These are phyloP conservation scores for Stegodyphus mimosarum DNA, from an alignment of 1,140 invertebrate genomes.

Conservation along the genomic window DNA sequence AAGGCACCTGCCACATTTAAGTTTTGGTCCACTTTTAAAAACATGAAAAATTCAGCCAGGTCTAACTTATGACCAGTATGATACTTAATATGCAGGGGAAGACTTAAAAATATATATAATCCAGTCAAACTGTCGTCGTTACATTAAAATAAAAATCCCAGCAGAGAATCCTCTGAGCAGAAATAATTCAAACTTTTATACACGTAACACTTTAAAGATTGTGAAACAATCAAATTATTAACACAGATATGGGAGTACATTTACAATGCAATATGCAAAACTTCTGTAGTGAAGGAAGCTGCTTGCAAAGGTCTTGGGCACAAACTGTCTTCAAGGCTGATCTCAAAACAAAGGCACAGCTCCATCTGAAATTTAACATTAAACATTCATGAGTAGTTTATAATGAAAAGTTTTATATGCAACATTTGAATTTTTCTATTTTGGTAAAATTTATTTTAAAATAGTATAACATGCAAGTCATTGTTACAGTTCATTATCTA, in stretches of 20 bases:
- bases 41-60: conserved; percentile 3
- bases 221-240: neutral
- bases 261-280: conserved; percentile 1
- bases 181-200: conserved; percentile 19
- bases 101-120: conserved; percentile 57
- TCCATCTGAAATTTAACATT: conserved; percentile 36
- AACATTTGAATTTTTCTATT: too few relatives aligned
- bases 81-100: conserved; percentile 22
- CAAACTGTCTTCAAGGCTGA: neutral
- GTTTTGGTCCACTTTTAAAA: conserved; percentile 56
- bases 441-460: too few relatives aligned
- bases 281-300: neutral
- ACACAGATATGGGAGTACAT: neutral
- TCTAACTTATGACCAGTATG: neutral
- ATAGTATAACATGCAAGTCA: too few relatives aligned
- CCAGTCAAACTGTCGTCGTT: conserved; percentile 48
- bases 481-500: too few relatives aligned
- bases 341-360: conserved; percentile 58
- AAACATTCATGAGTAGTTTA: too few relatives aligned
- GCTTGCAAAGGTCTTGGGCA: conserved; percentile 36
- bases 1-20: conserved; percentile 55
- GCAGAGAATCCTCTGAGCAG: conserved; percentile 25
- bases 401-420: too few relatives aligned
- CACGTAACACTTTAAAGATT: neutral
- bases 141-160: conserved; percentile 44